A percentile compares a stretch with the other conserved stretches of the same genome.
These are phyloP conservation scores for Spilogale gracilis DNA, from an alignment of 2,113 vertebrate species.

Conservation along the genomic window DNA sequence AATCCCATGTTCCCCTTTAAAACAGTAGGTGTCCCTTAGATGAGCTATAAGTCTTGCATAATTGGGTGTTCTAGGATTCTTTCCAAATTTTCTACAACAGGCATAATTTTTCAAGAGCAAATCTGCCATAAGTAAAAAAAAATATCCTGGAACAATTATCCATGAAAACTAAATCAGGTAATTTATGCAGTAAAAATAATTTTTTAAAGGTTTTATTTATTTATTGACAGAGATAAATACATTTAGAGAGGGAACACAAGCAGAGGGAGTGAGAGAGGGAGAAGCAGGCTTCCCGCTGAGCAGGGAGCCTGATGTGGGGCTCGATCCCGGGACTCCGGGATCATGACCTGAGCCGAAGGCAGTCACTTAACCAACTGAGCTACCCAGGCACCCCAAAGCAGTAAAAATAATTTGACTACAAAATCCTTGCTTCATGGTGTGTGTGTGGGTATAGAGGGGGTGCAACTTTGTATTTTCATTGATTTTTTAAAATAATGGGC, in stretches of 20 bases:
- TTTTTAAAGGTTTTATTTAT: neutral
- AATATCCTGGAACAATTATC: constrained; percentile 80
- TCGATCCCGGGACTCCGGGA: no score
- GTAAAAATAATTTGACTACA: constrained; percentile 44
- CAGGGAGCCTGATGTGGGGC: no score
- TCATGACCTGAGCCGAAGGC: no score
- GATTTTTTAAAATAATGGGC: constrained; percentile 41
- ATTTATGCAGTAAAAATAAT: constrained; percentile 72
- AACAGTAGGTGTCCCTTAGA: constrained; percentile 87
- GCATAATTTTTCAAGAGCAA: constrained; percentile 86
- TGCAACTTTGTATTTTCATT: constrained; percentile 49
- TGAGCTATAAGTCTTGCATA: constrained; percentile 87
- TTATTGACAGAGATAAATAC: no score
- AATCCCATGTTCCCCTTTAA: constrained; percentile 87
- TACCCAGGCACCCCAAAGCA: neutral
- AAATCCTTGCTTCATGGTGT: neutral
- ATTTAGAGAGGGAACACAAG: no score
- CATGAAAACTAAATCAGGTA: constrained; percentile 70
- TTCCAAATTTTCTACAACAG: constrained; percentile 86
- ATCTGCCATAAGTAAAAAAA: constrained; percentile 79
- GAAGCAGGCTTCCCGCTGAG: no score
- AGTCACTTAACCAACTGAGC: no score
- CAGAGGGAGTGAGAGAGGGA: no score
- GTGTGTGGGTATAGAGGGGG: rapidly evolving
- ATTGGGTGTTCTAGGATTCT: constrained; percentile 86